Evolutionary conservation across 2,113 vertebrate genomes (phyloP), one percentile per base, ranked within the genome.

Genomic region (Indicator indicator): DNA sequence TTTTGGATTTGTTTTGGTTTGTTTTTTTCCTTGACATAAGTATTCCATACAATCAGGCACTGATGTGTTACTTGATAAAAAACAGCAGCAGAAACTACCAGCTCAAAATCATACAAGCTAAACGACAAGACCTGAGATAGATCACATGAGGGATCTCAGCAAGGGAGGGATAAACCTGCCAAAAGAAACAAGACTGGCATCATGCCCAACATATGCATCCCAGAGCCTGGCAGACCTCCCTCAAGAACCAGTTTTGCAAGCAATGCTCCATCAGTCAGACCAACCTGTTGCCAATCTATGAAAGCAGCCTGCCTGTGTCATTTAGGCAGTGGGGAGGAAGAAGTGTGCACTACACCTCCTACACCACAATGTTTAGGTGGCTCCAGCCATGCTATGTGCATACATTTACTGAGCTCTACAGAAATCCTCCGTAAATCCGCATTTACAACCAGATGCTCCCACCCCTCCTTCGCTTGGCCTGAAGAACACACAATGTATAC

Each of bases 231-330:
- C 60, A 89, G 65, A 28, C 38, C 60, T 89, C 26, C 38, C 63
- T 36, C 50, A 27, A 62, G 67, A 84, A 67, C 28, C 36, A 63
- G 65, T 58, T 83, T 20, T 63, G 55, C 7, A 2, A 38, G 50
- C 0, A 0, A 76, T 1, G 1, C 60, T 72, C 13, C 2, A 0
- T 33, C 59, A 76, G 55, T 52, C 18, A 42, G 72, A n/a, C 27
- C 0, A 0, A 55, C 33, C 54, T 90, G 54, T 26, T 3, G 3
- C 30, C 7, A 2, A 23, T 23, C 1, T 2, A 44, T 1, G 5
- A 69, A 23, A 54, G 42, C 76, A 72, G 74, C 42, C 58, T 68
- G 65, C 59, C 83, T 46, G 24, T 3, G 0, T 64, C 58, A 65
- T 56, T 33, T 8, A 56, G 46, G 55, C 55, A 50, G 74, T 72